These are phyloP conservation scores for Chroicocephalus ridibundus DNA, from an alignment of 2,113 vertebrate genomes.

Conservation along the genomic window DNA sequence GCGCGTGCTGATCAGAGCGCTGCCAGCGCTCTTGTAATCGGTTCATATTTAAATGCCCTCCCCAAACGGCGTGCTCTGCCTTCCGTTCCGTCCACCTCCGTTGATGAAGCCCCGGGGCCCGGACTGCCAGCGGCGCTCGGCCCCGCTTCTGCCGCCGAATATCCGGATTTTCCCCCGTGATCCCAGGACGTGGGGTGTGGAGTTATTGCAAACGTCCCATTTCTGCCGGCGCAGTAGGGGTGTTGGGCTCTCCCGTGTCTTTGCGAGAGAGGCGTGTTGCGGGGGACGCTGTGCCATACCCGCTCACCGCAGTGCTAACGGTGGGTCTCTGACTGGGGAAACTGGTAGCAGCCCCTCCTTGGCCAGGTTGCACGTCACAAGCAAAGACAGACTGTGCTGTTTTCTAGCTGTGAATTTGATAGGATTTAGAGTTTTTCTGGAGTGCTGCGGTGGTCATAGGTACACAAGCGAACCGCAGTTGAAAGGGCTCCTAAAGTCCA, in stretches of 20 bases:
- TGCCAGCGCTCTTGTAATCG: not conserved
- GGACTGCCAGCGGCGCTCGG: not conserved
- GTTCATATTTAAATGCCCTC: not conserved
- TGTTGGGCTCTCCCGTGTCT: not conserved
- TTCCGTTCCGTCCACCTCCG: not conserved
- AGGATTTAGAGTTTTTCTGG: not conserved
- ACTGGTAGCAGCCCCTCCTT: not conserved
- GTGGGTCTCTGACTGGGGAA: not conserved
- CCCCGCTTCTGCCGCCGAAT: not conserved
- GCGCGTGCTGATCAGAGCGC: not conserved
- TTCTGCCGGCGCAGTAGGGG: not conserved
- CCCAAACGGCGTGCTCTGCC: not conserved
- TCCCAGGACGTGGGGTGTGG: not conserved
- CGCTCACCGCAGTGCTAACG: not conserved
- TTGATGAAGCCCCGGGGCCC: not conserved
- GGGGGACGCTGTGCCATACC: no score
- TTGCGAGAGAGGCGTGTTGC: not conserved
- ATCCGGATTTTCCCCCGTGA: no score
- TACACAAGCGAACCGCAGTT: not conserved
- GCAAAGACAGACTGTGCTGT: not conserved
- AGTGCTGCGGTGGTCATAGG: no score
- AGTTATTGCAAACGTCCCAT: not conserved
- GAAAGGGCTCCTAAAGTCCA: not conserved
- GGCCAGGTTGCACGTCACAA: not conserved
- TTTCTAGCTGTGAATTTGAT: not conserved